Base-by-base conservation (phyloP, 2,113 vertebrate genomes). In the Corvus moneduloides region DNA sequence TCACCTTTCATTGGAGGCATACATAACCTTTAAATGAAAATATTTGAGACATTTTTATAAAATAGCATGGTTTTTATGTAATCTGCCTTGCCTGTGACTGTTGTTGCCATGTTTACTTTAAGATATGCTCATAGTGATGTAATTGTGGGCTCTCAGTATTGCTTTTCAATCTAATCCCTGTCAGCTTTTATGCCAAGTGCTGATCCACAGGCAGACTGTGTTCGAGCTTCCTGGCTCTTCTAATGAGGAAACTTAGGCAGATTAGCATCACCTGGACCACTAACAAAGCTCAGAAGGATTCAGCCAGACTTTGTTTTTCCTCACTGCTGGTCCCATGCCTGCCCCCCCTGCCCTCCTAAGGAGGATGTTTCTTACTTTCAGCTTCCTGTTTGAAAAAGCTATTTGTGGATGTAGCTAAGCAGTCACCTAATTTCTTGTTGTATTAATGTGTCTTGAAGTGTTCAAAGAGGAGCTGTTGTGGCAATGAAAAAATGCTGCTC, bases 311-410 rank as follows among this genome's bases (percentile, higher is more conserved):
- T 27, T 13, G 2, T 0, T 73, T 77, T 74, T 48, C 28, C n/a
- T 75, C 32, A 49, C 7, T 63, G 28, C 11, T 63, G 10, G 12
- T 63, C 26, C 52, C 4, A 27, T 68, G 13, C 13, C 30, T 41
- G 16, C 18, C 22, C 28, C 12, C 3, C 0, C 7, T 1, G 0
- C 2, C 6, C 17, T 39, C 16, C 7, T 37, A 62, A 58, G 46
- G 13, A 52, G 7, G 4, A 28, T 27, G 7, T 16, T 11, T 82
- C 18, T 16, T 76, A 32, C 23, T 54, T 80, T n/a, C 17, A 55
- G 3, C 10, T 91, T 84, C 32, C 15, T 2, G 3, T 73, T 56
- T 80, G 35, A 68, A 55, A 46, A 91, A 75, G 10, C 7, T 61
- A 13, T 69, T 41, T 59, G 26, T 64, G 35, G 35, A 37, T 68